A percentile compares a stretch with the other conserved stretches of the same genome.
These are phyloP conservation scores for Hydroisotoma schaefferi DNA, from an alignment of 2,888 invertebrate genomes.

Conservation along the genomic window DNA sequence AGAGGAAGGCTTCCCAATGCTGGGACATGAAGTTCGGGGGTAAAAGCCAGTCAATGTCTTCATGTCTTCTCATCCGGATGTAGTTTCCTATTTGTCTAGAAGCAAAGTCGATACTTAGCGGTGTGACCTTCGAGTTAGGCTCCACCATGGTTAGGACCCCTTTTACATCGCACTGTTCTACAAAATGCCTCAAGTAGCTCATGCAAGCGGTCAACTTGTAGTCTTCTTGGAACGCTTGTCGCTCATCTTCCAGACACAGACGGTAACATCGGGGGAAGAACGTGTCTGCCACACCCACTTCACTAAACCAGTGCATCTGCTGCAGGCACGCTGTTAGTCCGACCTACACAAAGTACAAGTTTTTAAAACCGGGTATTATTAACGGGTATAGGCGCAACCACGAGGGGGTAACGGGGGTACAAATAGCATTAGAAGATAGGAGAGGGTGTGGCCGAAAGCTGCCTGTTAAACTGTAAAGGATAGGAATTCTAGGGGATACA, in stretches of 20 bases:
- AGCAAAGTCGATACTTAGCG: conserved; percentile 71
- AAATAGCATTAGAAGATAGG: no score
- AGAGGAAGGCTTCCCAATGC: conserved; percentile 84
- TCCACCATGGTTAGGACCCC: conserved; percentile 56
- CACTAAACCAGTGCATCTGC: conserved; percentile 81
- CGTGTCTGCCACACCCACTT: conserved; percentile 72
- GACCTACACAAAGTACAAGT: conserved; percentile 51
- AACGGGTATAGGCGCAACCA: no score
- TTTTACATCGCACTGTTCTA: conserved; percentile 58
- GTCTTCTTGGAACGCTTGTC: conserved; percentile 79
- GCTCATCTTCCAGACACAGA: conserved; percentile 75
- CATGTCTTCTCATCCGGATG: conserved; percentile 55
- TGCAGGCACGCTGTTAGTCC: conserved; percentile 72
- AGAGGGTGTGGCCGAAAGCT: no score
- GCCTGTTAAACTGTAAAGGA: no score
- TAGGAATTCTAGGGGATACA: no score
- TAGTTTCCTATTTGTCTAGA: conserved; percentile 73
- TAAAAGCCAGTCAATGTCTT: conserved; percentile 62
- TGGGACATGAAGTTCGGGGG: conserved; percentile 59
- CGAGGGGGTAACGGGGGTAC: no score
- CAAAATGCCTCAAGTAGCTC: conserved; percentile 74
- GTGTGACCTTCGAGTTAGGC: conserved; percentile 34
- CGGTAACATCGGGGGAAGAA: conserved; percentile 85
- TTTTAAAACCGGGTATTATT: no score
- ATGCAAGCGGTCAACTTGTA: conserved; percentile 85